A percentile compares a stretch with the other conserved stretches of the same genome.
Conservation (phyloP, 1,140 invertebrate species). For the Papilio machaon region DNA sequence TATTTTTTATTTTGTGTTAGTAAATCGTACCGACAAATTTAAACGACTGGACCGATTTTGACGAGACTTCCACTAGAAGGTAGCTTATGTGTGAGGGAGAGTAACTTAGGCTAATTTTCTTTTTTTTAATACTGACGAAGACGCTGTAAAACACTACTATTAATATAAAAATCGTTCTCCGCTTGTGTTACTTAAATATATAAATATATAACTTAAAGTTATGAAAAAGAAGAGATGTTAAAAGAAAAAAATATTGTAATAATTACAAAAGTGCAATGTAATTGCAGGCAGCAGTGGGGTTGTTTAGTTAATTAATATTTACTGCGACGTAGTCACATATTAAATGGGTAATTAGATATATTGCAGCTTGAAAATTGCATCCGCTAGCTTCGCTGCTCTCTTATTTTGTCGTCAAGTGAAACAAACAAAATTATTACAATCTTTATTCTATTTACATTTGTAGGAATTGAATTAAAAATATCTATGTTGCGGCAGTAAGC, state of each 20-base stretch:
- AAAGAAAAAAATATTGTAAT: slow-evolving; percentile 18
- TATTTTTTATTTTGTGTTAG: no score
- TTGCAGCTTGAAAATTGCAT: slow-evolving; percentile 16
- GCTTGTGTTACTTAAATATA: no score
- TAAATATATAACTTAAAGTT: background rate
- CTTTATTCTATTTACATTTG: background rate
- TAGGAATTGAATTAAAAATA: background rate
- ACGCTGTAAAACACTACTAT: no score
- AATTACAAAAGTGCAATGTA: slow-evolving; percentile 20
- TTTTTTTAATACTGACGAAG: no score
- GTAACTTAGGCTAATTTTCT: no score
- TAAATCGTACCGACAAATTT: no score
- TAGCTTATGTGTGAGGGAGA: no score
- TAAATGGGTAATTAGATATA: slow-evolving; percentile 9
- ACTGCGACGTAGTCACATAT: slow-evolving; percentile 23
- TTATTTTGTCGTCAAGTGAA: background rate
- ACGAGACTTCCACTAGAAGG: no score
- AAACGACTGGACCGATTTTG: no score
- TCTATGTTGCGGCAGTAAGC: no score
- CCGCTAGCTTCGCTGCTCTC: background rate
- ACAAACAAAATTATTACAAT: slow-evolving; percentile 1
- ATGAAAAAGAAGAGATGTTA: background rate
- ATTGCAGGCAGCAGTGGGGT: slow-evolving; percentile 22
- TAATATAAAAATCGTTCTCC: no score
- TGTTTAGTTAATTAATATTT: slow-evolving; percentile 19